A percentile compares a stretch with the other conserved stretches of the same genome.
phyloP scores from a whole-genome alignment of 2,113 vertebrate species.

The Sceloporus undulatus region DNA sequence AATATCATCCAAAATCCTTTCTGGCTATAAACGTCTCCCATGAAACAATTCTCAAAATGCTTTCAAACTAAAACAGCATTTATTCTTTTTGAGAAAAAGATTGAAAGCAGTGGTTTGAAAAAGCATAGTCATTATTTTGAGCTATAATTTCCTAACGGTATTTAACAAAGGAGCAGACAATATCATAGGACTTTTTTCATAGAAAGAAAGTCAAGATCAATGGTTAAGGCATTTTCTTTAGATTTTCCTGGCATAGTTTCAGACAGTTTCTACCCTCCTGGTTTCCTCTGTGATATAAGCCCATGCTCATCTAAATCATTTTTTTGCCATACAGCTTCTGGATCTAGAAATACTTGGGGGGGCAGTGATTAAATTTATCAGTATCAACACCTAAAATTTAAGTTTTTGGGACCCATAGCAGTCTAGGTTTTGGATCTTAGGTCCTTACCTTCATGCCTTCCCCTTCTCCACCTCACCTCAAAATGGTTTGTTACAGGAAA shows the following conservation, averaged over 20 bases:
- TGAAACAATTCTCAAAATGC: slow-evolving; percentile 41
- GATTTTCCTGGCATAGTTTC: slow-evolving; percentile 8
- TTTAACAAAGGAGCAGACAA: slow-evolving; percentile 12
- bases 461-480: not conserved
- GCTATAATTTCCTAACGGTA: slow-evolving; percentile 12
- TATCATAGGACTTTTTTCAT: not conserved
- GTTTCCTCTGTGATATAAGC: slow-evolving; percentile 8
- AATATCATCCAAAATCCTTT: slow-evolving; percentile 52
- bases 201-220: not conserved
- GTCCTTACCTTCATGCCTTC: not conserved
- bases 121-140: not conserved
- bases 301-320: not conserved
- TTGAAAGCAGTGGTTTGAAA: slow-evolving; percentile 45
- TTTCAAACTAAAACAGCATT: not conserved
- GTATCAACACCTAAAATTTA: not conserved
- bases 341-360: not conserved
- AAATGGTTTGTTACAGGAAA: not conserved
- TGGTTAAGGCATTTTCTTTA: not conserved
- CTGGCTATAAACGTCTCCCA: slow-evolving; percentile 35
- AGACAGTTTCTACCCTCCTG: not conserved
- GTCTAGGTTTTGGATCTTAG: not conserved
- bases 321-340: not conserved
- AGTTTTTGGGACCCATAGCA: too few species aligned
- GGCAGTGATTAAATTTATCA: not conserved
- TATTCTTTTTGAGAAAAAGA: slow-evolving; percentile 8